Percentiles rank a stretch among this genome's conserved stretches.
Evolutionary conservation across 2,888 invertebrate genomes (phyloP).

Genomic region (Drosophila demipolita): DNA sequence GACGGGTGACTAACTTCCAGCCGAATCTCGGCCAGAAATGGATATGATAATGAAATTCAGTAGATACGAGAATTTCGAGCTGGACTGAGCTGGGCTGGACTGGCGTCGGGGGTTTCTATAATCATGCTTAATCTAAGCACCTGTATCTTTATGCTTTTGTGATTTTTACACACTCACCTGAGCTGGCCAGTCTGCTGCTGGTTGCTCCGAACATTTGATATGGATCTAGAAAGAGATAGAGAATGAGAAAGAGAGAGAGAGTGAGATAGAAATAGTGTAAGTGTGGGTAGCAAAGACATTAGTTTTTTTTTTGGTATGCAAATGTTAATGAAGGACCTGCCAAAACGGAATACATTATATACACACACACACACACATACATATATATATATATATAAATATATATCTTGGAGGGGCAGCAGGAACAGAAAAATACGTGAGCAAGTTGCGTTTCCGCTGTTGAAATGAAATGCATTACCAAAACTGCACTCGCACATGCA

Average conservation of each 20-base stretch:
- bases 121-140: slow-evolving; percentile 80
- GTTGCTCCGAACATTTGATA: slow-evolving; percentile 99
- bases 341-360: slow-evolving; percentile 66
- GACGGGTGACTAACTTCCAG: slow-evolving; percentile 62
- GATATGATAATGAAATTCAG: slow-evolving; percentile 81
- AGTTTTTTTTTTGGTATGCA: slow-evolving; percentile 61
- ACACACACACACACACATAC: slow-evolving; percentile 17
- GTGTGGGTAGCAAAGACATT: slow-evolving; percentile 51
- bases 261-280: not conserved
- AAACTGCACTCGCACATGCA: slow-evolving; percentile 54
- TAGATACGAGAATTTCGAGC: not conserved
- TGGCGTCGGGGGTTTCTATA: slow-evolving; percentile 12
- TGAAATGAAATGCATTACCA: slow-evolving; percentile 76
- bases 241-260: slow-evolving; percentile 24
- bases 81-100: not conserved
- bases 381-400: not conserved
- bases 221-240: slow-evolving; percentile 90
- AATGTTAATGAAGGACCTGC: slow-evolving; percentile 75
- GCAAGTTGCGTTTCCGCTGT: slow-evolving; percentile 75
- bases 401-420: not conserved
- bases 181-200: slow-evolving; percentile 97
- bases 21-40: slow-evolving; percentile 74
- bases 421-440: slow-evolving; percentile 35
- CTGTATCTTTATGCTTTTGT: slow-evolving; percentile 82
- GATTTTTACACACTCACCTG: slow-evolving; percentile 88